phyloP scores from a whole-genome alignment of 1,140 invertebrate species.

The Pygmarrhopalites habei region DNA sequence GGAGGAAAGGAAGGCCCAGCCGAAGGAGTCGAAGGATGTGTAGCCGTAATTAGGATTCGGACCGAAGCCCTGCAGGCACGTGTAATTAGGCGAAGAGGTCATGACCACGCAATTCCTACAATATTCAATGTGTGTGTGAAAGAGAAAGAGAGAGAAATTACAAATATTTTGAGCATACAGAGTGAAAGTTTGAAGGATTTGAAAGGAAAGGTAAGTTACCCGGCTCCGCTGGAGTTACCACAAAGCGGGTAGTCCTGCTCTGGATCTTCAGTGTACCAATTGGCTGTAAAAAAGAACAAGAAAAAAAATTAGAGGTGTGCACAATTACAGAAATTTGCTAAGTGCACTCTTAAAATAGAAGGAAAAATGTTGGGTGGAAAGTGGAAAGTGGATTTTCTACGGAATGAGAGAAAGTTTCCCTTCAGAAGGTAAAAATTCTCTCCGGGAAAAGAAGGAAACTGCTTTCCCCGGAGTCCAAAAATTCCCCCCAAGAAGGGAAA shows the following conservation, averaged over 20 bases:
- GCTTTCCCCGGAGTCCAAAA: no score
- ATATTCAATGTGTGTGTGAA: no score
- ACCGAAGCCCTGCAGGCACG: conserved; percentile 85
- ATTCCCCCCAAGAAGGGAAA: no score
- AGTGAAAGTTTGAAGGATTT: no score
- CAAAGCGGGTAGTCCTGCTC: conserved; percentile 65
- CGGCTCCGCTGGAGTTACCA: conserved; percentile 81
- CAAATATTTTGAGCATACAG: no score
- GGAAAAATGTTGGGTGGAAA: no score
- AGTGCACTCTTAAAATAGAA: not conserved
- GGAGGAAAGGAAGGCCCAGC: conserved; percentile 90
- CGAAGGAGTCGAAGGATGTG: conserved; percentile 96
- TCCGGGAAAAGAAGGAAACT: no score
- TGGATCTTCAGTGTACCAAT: conserved; percentile 45
- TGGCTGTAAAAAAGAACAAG: conserved; percentile 41
- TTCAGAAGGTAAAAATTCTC: no score
- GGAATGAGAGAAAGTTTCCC: no score
- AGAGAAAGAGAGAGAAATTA: no score
- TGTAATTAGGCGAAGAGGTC: conserved; percentile 49
- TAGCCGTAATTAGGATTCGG: conserved; percentile 93
- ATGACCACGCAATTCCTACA: conserved; percentile 9
- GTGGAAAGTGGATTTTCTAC: no score
- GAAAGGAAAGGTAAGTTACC: no score
- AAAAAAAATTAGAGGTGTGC: conserved; percentile 1
- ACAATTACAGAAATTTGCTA: conserved; percentile 10